Evolutionary conservation across 2,797 vertebrate genomes (phyloP), one percentile per base, ranked within the genome.

Genomic region (Mormyrops attenuatus): DNA sequence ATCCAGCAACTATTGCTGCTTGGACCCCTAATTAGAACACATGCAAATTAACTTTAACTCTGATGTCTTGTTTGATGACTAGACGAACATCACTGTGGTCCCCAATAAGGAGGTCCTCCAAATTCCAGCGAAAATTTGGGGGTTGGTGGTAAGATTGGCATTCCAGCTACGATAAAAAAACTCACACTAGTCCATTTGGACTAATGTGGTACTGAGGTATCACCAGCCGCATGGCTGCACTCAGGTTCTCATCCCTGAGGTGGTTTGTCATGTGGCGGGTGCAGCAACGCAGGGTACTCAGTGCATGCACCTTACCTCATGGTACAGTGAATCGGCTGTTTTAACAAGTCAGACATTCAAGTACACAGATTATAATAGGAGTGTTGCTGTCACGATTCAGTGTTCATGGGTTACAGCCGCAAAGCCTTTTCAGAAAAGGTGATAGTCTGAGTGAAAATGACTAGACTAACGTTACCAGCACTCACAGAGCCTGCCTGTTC

Each of bases 401-500:
- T 30, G 50, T 52, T 30, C 20, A 5, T 55, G 66, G 30, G 66
- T 55, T 34, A 55, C 26, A 53, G 2, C 3, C 6, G 55, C 6
- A 22, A 57, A 55, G 26, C 26, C 49, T 20, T 13, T 20, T 20
- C 85, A 86, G 50, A 30, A 20, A 22, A 26, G 38, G n/a, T 5
- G 5, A 38, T 34, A 17, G 26, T 41, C 22, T 53, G 34, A 30
- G 49, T 22, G 13, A 30, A 22, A 52, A 22, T 22, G 38, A 30
- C 84, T 22, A 22, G 49, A 34, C 9, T 26, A 52, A 50, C 22
- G 47, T 50, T 52, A n/a, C n/a, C 17, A 55, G 22, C 50, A 94
- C 95, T 93, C 4, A 93, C 90, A 50, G 92, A 92, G 92, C 92
- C 89, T 38, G 92, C 91, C 91, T 97, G 94, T 8, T 95, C 95